Percentiles rank a stretch among this genome's conserved stretches.
Conservation (phyloP, 2,888 invertebrate genomes). For the Brachynemurus nebulosus region DNA sequence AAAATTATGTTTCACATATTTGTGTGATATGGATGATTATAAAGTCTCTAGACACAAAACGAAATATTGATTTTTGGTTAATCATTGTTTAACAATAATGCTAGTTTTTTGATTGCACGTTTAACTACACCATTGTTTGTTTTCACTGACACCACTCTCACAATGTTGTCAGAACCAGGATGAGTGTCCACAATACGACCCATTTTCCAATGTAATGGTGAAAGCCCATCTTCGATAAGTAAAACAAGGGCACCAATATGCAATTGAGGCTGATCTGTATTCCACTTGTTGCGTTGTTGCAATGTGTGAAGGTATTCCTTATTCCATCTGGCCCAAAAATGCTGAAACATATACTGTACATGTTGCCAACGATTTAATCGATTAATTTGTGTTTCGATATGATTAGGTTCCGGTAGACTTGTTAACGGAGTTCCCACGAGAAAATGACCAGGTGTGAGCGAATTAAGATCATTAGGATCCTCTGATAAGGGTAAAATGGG, state of each 20-base stretch:
- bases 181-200: neutral
- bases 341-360: neutral
- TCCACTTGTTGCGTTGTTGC: neutral
- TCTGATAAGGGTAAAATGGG: neutral
- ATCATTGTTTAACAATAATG: slow-evolving; percentile 4
- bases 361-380: neutral
- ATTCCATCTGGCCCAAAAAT: neutral
- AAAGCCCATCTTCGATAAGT: neutral
- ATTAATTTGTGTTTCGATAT: neutral
- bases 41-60: too few relatives aligned
- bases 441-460: neutral
- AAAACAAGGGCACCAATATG: neutral
- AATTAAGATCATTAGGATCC: neutral
- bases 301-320: neutral
- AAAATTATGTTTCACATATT: too few relatives aligned
- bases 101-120: slow-evolving; percentile 1
- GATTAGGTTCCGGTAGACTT: neutral
- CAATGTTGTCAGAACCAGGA: neutral
- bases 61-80: too few relatives aligned
- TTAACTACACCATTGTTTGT: slow-evolving; percentile 8
- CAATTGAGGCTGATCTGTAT: neutral
- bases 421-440: neutral
- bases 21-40: too few relatives aligned
- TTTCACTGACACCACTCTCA: neutral
- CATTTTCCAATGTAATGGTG: neutral